phyloP scores from a whole-genome alignment of 2,888 invertebrate genomes.

The Germaria angustata region DNA sequence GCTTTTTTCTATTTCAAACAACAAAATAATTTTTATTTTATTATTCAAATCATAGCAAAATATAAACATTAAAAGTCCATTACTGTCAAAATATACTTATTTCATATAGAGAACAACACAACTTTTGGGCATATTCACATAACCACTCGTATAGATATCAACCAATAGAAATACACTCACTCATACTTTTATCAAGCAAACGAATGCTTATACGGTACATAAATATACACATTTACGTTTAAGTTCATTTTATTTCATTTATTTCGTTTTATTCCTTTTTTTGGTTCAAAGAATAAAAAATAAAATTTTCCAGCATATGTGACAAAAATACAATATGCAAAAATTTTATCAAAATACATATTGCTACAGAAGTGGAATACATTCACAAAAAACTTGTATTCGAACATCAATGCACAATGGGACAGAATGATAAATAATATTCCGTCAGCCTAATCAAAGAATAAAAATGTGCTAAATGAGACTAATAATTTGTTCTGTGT shows the following conservation, averaged over 20 bases:
- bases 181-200: background rate
- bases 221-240: conserved; percentile 3
- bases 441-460: no score
- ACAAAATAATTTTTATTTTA: conserved; percentile 38
- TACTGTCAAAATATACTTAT: conserved; percentile 51
- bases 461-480: no score
- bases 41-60: conserved; percentile 61
- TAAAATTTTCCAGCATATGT: conserved; percentile 57
- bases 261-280: background rate
- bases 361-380: conserved; percentile 22
- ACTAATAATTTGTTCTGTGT: no score
- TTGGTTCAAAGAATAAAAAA: background rate
- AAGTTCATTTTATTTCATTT: background rate
- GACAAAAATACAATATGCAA: conserved; percentile 64
- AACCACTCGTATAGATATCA: background rate
- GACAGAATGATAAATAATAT: background rate
- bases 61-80: conserved; percentile 66
- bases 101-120: conserved; percentile 28
- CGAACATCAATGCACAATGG: background rate
- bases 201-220: background rate
- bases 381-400: conserved; percentile 16
- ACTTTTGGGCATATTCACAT: conserved; percentile 45
- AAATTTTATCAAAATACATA: conserved; percentile 45
- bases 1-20: background rate
- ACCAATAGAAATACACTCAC: background rate